Evolutionary conservation across 2,888 invertebrate genomes (phyloP), one percentile per base, ranked within the genome.

Genomic region (Phlogophora meticulosa): DNA sequence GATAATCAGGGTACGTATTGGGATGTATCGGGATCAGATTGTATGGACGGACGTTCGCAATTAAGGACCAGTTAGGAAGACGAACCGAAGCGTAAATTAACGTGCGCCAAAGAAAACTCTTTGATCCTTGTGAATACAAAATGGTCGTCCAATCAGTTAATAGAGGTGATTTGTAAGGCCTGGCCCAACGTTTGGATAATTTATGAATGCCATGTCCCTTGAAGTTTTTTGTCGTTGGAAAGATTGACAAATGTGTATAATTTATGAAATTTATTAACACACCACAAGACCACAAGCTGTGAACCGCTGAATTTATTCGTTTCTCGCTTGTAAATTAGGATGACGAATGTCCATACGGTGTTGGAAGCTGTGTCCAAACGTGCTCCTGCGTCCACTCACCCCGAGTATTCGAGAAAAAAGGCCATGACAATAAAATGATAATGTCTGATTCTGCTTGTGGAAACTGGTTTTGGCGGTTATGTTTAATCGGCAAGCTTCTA

Each of bases 211-310:
- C 36, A 10, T 46, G 53, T 57, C 63, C 61, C 66, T 53, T 56
- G 45, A 61, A 43, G 4, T 61, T 72, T 76, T 70, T 72, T 68
- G 43, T 59, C 55, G 48, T 72, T 52, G 36, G 24, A 59, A 52
- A 63, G 38, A 65, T 64, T 64, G 74, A 75, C 69, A 72, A 75
- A 75, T 80, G 60, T 68, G 51, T 70, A 70, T 67, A 72, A 81
- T 71, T 75, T 61, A 72, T 71, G 62, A 65, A 59, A 75, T 72
- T 55, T 60, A 76, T 80, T 65, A 69, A 72, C 60, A 34, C 57
- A 63, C n/a, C 22, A 52, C 55, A 70, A 67, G 59, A 63, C 38
- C 51, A 69, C 81, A 78, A 75, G 75, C 72, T 71, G 70, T 59
- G 71, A 48, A 34, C 43, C 40, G 45, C 46, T 67, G 43, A 67